Base-by-base conservation (phyloP, 2,113 vertebrate genomes). In the Bos indicus region DNA sequence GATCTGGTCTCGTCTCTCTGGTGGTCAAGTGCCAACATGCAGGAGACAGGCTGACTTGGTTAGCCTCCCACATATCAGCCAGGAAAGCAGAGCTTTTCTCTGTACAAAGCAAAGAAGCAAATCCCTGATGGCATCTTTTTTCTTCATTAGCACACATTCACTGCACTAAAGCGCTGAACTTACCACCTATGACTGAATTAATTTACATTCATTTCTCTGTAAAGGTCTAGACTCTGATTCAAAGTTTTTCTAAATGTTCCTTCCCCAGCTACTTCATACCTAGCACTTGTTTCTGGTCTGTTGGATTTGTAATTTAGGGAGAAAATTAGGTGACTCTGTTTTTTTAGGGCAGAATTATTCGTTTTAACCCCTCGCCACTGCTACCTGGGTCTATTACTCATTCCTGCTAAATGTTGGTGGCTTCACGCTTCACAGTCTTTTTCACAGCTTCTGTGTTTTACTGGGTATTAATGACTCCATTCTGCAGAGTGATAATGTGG, bases 401-500 rank as follows among this genome's bases (percentile, higher is more conserved):
- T 59, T 81, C 57, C 92, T 33, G 80, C 28, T 74, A 87, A 81
- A 14, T 14, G 52, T 86, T 48, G 46, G 56, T 74, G 74, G 17
- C 60, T 95, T 62, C 6, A 2, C 56, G 62, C 89, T 71, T 46
- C 92, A n/a, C 83, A 85, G 90, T 28, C 26, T 43, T 94, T 85
- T 91, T 95, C 96, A 94, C 97, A 97, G 95, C 90, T 96, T 97
- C 91, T 96, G 4, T 97, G 87, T 96, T 94, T 93, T 62, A 1
- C 64, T 92, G 62, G 46, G 48, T 81, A 88, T 97, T 97, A 98
- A 94, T 77, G 92, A 96, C 54, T 96, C 90, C 85, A 51, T 95
- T 98, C 93, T 97, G 59, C 85, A 93, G 87, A 90, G 94, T 96
- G 95, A 96, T 98, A 96, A 96, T 97, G 62, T 95, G 83, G 57